Base-by-base conservation (phyloP, 35 echinoderm and acorn worm genomes). In the Acanthaster planci region DNA sequence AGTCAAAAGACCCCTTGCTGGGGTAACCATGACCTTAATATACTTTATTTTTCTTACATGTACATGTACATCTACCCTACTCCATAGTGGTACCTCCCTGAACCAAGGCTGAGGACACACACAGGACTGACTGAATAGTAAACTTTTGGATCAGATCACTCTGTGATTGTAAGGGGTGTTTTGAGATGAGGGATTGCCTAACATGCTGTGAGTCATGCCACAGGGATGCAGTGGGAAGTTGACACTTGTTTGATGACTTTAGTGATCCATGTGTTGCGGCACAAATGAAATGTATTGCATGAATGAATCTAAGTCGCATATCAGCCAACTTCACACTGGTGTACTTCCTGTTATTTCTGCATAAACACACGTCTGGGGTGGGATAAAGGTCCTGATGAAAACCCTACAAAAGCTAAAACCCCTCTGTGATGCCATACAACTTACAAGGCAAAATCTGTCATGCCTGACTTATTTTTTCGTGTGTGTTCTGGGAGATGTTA, bases 1-100 rank as follows among this genome's bases (percentile, higher is more conserved):
- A n/a, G n/a, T n/a, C n/a, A n/a, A n/a, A 6, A 72, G 12, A 72
- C 64, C 64, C 64, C 64, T 72, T 35, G 64, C 64, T 72, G 64
- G 64, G 64, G 64, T 72, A 72, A 47, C 64, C 64, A 72, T 72
- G 64, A 72, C 64, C 64, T 34, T 9, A 0, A 72, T 27, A 35
- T 72, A 72, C 26, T 26, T 72, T 26, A n/a, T n/a, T n/a, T n/a
- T n/a, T n/a, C n/a, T n/a, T n/a, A n/a, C n/a, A n/a, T n/a, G n/a
- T n/a, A n/a, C 7, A 8, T 26, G 23, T 0, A 35, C 30, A 27
- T 34, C 7, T 27, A 14, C 64, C 64, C 64, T 72, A 26, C 29
- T 23, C 30, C 34, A 31, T 7, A 72, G 30, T 72, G 64, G 64
- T 72, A 26, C 34, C 64, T 72, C 1, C 64, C 64, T 27, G 1